These are phyloP conservation scores for Axea sp. DNA, from an alignment of 2,888 invertebrate genomes.

Conservation along the genomic window DNA sequence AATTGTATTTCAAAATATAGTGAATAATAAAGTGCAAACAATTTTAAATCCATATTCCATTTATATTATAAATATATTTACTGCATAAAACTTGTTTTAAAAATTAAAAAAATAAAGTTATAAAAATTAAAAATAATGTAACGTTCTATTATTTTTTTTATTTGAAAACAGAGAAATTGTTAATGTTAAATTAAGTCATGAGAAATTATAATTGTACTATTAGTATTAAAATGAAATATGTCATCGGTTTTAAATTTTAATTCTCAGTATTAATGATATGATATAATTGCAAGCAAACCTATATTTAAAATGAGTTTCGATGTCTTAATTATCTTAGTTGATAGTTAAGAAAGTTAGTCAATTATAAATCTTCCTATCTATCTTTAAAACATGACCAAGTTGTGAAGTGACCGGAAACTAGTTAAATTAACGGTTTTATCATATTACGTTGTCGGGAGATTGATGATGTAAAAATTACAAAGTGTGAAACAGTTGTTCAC, in stretches of 20 bases:
- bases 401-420: slow-evolving; percentile 54
- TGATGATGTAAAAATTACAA: slow-evolving; percentile 31
- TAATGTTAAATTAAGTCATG: no score
- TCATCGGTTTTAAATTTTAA: slow-evolving; percentile 5
- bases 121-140: no score
- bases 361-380: slow-evolving; percentile 42
- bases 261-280: neutral
- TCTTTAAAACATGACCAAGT: slow-evolving; percentile 48
- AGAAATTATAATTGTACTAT: no score
- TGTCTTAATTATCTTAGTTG: slow-evolving; percentile 39
- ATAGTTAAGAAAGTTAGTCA: slow-evolving; percentile 41
- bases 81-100: no score
- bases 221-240: no score
- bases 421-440: slow-evolving; percentile 41
- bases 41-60: no score
- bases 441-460: slow-evolving; percentile 27
- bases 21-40: no score
- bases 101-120: no score
- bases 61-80: no score
- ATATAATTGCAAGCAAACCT: slow-evolving; percentile 25
- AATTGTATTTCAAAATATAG: no score
- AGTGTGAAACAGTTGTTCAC: slow-evolving; percentile 5
- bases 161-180: neutral
- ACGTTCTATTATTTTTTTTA: no score
- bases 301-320: slow-evolving; percentile 40